phyloP scores from a whole-genome alignment of 2,113 vertebrate species.

The Bothrops jararaca region DNA sequence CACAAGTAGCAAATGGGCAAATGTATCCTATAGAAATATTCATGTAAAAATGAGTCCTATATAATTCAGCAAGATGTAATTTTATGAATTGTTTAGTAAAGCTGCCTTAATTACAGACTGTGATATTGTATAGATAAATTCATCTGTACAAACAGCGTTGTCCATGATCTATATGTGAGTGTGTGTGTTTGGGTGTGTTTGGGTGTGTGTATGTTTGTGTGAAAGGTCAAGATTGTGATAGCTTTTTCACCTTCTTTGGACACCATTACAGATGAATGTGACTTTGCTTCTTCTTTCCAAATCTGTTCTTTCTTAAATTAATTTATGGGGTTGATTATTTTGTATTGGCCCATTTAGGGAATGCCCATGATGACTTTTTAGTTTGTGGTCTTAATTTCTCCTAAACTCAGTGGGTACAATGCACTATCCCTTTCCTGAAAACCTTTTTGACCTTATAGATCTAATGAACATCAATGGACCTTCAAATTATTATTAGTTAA shows the following conservation, averaged over 20 bases:
- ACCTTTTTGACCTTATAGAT: neutral
- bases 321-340: neutral
- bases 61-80: neutral
- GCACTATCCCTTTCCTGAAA: neutral
- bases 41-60: neutral
- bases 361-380: neutral
- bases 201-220: no score
- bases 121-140: no score
- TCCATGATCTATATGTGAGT: neutral
- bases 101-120: neutral
- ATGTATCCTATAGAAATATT: neutral
- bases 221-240: neutral
- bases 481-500: neutral
- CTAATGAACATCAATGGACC: neutral
- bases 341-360: neutral
- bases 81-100: neutral
- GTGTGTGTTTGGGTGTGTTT: no score
- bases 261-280: neutral
- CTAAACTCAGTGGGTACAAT: neutral
- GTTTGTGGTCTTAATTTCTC: neutral
- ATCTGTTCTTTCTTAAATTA: neutral
- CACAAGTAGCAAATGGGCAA: neutral
- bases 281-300: neutral
- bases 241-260: neutral
- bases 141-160: neutral